Evolutionary conservation across 2,113 vertebrate species (phyloP).

Genomic region (Ciconia boyciana): DNA sequence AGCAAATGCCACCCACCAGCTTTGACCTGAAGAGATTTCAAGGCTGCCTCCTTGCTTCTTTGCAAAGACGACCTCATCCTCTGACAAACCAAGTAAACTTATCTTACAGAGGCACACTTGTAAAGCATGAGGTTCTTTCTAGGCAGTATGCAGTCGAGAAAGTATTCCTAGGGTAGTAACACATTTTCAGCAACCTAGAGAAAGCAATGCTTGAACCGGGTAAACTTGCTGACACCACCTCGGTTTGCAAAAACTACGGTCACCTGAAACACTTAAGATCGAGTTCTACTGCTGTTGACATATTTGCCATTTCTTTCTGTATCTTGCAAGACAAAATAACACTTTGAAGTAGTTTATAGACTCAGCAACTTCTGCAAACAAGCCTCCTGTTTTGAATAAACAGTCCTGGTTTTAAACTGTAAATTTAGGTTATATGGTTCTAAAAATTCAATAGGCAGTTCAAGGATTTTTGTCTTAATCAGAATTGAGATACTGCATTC

Average conservation of each 20-base stretch:
- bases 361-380: neutral
- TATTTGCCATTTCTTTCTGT: neutral
- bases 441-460: neutral
- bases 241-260: neutral
- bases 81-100: too few relatives aligned
- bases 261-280: neutral
- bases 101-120: neutral
- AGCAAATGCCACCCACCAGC: neutral
- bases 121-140: neutral
- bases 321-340: neutral
- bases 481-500: neutral
- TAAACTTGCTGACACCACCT: neutral
- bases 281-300: neutral
- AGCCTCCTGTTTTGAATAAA: neutral
- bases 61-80: neutral
- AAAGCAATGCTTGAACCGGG: neutral
- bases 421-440: neutral
- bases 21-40: neutral
- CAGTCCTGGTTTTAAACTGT: neutral
- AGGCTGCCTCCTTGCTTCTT: neutral
- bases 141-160: neutral
- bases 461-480: neutral
- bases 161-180: neutral
- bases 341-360: neutral
- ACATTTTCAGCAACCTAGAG: neutral